Evolutionary conservation across 1,140 invertebrate genomes (phyloP).

Genomic region (Aphidius ervi): DNA sequence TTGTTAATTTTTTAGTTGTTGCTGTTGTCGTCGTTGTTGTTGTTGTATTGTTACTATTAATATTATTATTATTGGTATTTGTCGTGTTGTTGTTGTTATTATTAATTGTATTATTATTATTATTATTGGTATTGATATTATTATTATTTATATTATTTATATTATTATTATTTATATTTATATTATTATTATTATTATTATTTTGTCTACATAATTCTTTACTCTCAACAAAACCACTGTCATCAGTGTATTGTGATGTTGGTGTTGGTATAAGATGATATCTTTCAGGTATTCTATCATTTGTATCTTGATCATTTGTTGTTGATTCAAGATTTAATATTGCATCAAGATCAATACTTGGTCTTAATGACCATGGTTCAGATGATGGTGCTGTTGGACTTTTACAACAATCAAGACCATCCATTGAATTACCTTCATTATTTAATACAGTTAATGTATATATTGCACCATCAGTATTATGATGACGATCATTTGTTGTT

Average conservation of each 20-base stretch:
- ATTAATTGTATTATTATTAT: too few species aligned
- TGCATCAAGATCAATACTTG: constrained; percentile 50
- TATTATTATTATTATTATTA: constrained; percentile 12
- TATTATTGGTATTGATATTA: too few species aligned
- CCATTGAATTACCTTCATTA: constrained; percentile 56
- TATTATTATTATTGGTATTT: constrained; percentile 25
- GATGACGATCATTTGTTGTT: constrained; percentile 40
- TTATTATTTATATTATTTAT: constrained; percentile 21
- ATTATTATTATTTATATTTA: too few species aligned
- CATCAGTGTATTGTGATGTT: constrained; percentile 58
- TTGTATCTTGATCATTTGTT: constrained; percentile 35
- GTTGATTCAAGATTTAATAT: constrained; percentile 50
- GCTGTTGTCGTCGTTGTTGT: constrained; percentile 31
- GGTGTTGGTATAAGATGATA: constrained; percentile 42
- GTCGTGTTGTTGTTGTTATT: too few species aligned
- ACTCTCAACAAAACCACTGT: constrained; percentile 66
- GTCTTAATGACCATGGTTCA: constrained; percentile 45
- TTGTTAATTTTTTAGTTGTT: constrained; percentile 46
- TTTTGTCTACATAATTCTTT: constrained; percentile 54
- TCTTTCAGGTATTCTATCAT: constrained; percentile 37
- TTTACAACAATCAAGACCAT: constrained; percentile 49
- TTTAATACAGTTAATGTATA: constrained; percentile 58
- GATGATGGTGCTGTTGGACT: constrained; percentile 40
- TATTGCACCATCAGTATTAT: constrained; percentile 58
- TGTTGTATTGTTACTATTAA: constrained; percentile 68